phyloP scores from a whole-genome alignment of 2,888 invertebrate species.

The Nasonovia ribisnigri region DNA sequence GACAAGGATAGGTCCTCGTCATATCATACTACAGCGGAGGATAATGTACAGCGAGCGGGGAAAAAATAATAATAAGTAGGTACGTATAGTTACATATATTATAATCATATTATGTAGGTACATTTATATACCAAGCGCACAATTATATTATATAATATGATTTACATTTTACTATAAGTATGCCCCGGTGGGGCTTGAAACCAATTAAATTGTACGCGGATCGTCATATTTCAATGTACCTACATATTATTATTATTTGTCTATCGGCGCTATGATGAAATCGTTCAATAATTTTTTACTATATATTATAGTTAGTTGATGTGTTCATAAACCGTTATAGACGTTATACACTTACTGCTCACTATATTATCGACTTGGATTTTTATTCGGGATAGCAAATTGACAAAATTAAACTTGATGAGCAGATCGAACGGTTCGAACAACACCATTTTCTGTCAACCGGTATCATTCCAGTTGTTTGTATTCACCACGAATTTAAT shows the following conservation, averaged over 20 bases:
- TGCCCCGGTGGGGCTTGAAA: not conserved
- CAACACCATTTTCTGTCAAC: not conserved
- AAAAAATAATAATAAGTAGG: not conserved
- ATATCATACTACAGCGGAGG: not conserved
- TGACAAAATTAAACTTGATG: not conserved
- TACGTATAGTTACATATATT: not conserved
- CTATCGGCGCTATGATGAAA: not conserved
- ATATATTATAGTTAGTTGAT: not conserved
- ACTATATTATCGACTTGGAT: not conserved
- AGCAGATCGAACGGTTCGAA: not conserved
- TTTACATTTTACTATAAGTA: not conserved
- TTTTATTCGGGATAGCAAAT: not conserved
- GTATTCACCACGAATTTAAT: not conserved
- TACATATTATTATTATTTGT: not conserved
- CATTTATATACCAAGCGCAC: not conserved
- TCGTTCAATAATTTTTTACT: not conserved
- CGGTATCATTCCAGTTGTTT: not conserved
- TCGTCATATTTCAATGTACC: not conserved
- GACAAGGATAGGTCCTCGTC: not conserved
- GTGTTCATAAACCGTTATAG: not conserved
- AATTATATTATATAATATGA: not conserved
- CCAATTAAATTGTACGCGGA: not conserved
- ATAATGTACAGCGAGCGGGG: not conserved
- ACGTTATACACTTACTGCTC: not conserved
- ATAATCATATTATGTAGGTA: not conserved